Conservation (phyloP, 2,797 vertebrate genomes). For the Manis pentadactyla region DNA sequence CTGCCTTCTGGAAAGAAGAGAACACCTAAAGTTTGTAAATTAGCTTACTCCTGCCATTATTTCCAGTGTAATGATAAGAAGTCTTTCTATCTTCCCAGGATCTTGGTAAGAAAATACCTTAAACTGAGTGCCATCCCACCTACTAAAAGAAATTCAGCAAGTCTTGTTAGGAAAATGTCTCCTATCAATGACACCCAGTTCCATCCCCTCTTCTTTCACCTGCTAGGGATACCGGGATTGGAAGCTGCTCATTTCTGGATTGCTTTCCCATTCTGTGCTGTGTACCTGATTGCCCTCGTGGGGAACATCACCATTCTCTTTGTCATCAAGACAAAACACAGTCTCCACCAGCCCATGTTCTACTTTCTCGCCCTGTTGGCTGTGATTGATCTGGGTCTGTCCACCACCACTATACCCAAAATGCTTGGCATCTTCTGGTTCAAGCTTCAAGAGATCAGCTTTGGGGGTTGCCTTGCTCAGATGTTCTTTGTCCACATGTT, state of each 20-base stretch:
- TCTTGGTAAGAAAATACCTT: neutral
- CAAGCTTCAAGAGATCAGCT: conserved; percentile 59
- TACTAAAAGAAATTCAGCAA: neutral
- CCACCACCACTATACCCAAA: conserved; percentile 85
- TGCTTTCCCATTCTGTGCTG: conserved; percentile 66
- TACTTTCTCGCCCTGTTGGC: conserved; percentile 69
- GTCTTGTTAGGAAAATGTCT: neutral
- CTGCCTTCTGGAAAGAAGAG: neutral
- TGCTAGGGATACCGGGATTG: conserved; percentile 70
- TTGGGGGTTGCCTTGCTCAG: conserved; percentile 84
- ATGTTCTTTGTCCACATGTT: conserved; percentile 86
- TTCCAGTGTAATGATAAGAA: neutral
- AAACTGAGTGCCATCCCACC: neutral
- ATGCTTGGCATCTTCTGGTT: conserved; percentile 83
- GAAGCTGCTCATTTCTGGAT: conserved; percentile 59
- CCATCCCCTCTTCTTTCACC: conserved; percentile 34
- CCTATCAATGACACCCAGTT: conserved; percentile 51
- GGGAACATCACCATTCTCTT: conserved; percentile 65
- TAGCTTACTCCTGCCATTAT: neutral
- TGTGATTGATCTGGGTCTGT: conserved; percentile 83
- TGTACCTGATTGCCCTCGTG: conserved; percentile 65
- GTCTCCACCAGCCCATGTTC: conserved; percentile 75
- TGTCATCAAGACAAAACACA: conserved; percentile 67
- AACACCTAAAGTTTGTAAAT: neutral
- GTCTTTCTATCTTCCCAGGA: neutral